Evolutionary conservation across 2,113 vertebrate genomes (phyloP).

Genomic region (Mustela nigripes): DNA sequence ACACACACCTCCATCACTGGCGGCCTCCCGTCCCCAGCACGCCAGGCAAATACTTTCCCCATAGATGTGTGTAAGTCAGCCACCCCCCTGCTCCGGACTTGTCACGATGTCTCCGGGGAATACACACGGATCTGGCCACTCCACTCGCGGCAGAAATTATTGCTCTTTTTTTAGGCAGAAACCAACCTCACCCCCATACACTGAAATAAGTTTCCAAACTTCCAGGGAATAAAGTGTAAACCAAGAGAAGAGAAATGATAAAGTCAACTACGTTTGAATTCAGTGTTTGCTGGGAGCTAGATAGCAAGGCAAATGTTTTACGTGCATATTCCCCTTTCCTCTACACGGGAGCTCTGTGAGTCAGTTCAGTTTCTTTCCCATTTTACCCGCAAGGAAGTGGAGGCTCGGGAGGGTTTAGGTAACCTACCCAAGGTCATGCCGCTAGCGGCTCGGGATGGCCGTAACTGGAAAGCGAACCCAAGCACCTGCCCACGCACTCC

Average conservation of each 20-base stretch:
- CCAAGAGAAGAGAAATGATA: not conserved
- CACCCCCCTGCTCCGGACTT: not conserved
- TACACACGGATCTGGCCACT: not conserved
- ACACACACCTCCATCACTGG: not conserved
- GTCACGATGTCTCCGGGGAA: not conserved
- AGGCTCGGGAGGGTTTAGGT: not conserved
- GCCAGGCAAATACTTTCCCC: not conserved
- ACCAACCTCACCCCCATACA: not conserved
- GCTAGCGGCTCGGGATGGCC: fast-evolving
- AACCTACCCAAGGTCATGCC: not conserved
- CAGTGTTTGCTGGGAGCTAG: not conserved
- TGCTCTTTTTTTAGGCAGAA: not conserved
- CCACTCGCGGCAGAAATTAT: not conserved
- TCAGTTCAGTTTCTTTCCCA: not conserved
- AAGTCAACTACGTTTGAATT: not conserved
- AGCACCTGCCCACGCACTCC: not conserved
- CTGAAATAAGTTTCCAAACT: not conserved
- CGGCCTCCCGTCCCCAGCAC: not conserved
- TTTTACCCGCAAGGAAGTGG: not conserved
- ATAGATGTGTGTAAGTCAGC: not conserved
- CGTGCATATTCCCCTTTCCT: not conserved
- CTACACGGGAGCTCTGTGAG: not conserved
- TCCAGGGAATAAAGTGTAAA: not conserved
- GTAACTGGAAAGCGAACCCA: not conserved
- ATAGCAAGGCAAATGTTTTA: not conserved